Evolutionary conservation across 2,113 vertebrate genomes (phyloP).

Genomic region (Peromyscus maniculatus): DNA sequence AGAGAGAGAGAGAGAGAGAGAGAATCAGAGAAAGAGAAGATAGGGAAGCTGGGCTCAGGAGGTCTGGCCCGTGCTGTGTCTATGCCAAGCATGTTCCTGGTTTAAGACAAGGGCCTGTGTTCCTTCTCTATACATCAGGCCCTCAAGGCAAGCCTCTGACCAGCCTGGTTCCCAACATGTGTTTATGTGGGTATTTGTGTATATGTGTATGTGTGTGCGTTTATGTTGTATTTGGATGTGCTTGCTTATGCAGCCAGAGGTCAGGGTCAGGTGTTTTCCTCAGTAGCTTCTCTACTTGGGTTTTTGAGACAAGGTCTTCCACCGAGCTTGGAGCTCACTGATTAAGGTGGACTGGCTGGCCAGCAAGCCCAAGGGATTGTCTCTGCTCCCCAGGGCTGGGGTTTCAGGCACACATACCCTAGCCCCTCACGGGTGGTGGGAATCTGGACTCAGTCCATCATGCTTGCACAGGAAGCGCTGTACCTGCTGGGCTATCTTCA

Average conservation of each 20-base stretch:
- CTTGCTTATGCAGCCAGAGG: not conserved
- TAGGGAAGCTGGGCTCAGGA: not conserved
- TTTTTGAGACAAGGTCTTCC: not conserved
- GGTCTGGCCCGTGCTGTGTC: not conserved
- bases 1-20: too few species aligned
- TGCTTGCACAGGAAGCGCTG: too few species aligned
- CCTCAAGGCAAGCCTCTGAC: not conserved
- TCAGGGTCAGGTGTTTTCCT: not conserved
- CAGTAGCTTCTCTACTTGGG: not conserved
- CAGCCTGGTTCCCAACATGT: not conserved
- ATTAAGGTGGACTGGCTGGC: not conserved
- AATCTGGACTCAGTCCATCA: not conserved
- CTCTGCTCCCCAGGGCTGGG: not conserved
- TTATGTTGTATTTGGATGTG: not conserved
- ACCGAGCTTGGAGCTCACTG: not conserved
- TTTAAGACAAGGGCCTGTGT: not conserved
- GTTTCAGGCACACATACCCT: not conserved
- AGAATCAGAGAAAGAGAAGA: not conserved
- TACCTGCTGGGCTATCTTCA: not conserved
- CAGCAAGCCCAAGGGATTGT: not conserved
- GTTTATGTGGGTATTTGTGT: not conserved
- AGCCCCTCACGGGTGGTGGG: not conserved
- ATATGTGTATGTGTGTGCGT: not conserved
- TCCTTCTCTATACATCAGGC: not conserved
- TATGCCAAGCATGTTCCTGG: not conserved